phyloP scores from a whole-genome alignment of 1,140 invertebrate genomes.

The Drosophila tani region DNA sequence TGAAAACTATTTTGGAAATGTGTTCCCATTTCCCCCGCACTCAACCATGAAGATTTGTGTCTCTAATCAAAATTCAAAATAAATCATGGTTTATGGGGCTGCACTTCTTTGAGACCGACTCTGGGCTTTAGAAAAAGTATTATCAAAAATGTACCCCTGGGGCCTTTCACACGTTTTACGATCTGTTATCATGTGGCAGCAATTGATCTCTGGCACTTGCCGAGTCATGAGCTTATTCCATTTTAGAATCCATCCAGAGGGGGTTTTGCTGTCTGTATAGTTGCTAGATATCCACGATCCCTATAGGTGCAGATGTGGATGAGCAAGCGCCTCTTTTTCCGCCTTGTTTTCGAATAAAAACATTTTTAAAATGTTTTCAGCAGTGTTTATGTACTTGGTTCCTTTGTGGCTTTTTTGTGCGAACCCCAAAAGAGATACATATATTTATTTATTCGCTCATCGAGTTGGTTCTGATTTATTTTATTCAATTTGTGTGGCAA shows the following conservation, averaged over 20 bases:
- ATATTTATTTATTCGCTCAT: constrained; percentile 52
- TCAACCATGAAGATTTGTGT: constrained; percentile 17
- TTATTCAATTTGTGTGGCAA: constrained; percentile 58
- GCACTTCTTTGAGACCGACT: constrained; percentile 1
- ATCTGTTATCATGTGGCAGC: constrained; percentile 57
- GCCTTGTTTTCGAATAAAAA: constrained; percentile 35
- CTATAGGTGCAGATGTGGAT: constrained; percentile 6
- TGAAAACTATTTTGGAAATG: neutral
- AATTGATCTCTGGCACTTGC: constrained; percentile 70
- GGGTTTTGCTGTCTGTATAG: constrained; percentile 10
- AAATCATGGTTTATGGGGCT: constrained; percentile 4
- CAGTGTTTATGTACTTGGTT: constrained; percentile 31
- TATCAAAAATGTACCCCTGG: constrained; percentile 16
- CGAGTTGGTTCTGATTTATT: constrained; percentile 58
- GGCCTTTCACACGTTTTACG: constrained; percentile 47
- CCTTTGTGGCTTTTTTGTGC: constrained; percentile 25
- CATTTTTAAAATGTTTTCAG: constrained; percentile 45
- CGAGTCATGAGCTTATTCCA: constrained; percentile 31
- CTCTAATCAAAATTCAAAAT: constrained; percentile 20
- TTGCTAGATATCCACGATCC: neutral
- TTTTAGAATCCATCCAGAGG: constrained; percentile 16
- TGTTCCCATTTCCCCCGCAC: constrained; percentile 14
- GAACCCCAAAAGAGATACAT: constrained; percentile 30
- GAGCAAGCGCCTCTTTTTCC: constrained; percentile 14
- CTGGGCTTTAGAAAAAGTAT: constrained; percentile 2